phyloP scores from a whole-genome alignment of 2,797 vertebrate genomes.

The Discoglossus pictus region DNA sequence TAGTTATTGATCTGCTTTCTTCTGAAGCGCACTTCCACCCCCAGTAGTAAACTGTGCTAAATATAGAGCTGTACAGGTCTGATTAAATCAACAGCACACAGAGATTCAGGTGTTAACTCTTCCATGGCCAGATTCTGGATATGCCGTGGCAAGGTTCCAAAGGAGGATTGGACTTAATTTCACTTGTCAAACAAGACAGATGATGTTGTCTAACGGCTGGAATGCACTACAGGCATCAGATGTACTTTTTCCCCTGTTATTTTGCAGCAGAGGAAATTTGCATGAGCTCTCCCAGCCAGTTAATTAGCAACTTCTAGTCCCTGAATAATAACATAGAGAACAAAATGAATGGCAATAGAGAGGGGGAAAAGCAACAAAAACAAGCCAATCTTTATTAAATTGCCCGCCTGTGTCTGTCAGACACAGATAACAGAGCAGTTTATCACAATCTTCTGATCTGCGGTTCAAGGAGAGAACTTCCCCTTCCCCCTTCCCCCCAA shows the following conservation, averaged over 20 bases:
- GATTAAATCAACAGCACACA: too few relatives aligned
- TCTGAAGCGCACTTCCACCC: too few relatives aligned
- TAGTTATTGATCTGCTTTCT: too few relatives aligned
- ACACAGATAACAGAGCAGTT: constrained; percentile 52
- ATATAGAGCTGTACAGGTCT: not conserved
- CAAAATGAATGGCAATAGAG: not conserved
- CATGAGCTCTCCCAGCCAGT: not conserved
- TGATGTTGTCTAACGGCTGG: constrained; percentile 1
- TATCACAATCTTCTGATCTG: constrained; percentile 42
- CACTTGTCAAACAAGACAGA: not conserved
- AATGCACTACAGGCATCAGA: constrained; percentile 1
- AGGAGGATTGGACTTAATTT: not conserved
- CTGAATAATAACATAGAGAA: not conserved
- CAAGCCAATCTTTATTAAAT: not conserved
- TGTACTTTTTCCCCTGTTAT: not conserved
- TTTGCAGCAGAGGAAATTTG: not conserved
- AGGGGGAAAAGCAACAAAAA: not conserved
- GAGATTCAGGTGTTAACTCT: not conserved
- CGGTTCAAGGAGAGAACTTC: constrained; percentile 36
- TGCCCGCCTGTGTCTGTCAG: constrained; percentile 37
- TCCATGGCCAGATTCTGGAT: not conserved
- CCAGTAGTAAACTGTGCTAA: too few relatives aligned
- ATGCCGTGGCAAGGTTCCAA: not conserved
- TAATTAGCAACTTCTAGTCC: not conserved
- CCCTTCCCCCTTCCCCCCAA: not conserved